Conservation (phyloP, 2,113 vertebrate species). For the Columbina picui region DNA sequence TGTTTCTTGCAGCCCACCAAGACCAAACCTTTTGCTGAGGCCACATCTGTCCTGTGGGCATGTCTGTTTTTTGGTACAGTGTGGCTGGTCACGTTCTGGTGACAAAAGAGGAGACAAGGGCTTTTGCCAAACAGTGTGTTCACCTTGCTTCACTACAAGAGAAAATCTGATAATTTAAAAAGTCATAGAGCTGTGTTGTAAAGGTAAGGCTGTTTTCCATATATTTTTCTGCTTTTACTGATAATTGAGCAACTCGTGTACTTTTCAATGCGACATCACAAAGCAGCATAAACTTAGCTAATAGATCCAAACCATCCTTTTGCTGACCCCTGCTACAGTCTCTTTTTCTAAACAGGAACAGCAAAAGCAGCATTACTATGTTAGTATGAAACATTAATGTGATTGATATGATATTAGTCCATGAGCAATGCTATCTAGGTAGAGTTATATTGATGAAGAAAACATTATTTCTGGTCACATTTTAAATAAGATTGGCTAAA, state of each 20-base stretch:
- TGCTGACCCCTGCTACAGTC: not conserved
- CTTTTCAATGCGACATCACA: not conserved
- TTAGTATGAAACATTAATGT: not conserved
- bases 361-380: not conserved
- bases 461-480: not conserved
- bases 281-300: not conserved
- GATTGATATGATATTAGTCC: not conserved
- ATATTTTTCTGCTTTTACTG: not conserved
- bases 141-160: not conserved
- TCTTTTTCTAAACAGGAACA: not conserved
- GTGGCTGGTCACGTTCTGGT: fast-evolving
- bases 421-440: not conserved
- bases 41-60: not conserved
- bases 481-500: not conserved
- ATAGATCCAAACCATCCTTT: not conserved
- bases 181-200: not conserved
- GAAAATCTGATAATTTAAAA: not conserved
- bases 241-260: not conserved
- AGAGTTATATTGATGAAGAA: not conserved
- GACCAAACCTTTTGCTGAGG: not conserved
- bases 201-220: not conserved
- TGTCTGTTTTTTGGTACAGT: not conserved
- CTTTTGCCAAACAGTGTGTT: not conserved
- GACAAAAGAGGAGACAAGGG: not conserved
- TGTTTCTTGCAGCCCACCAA: not conserved